Evolutionary conservation across 2,888 invertebrate genomes (phyloP).

Genomic region (Calameuta pallipes): DNA sequence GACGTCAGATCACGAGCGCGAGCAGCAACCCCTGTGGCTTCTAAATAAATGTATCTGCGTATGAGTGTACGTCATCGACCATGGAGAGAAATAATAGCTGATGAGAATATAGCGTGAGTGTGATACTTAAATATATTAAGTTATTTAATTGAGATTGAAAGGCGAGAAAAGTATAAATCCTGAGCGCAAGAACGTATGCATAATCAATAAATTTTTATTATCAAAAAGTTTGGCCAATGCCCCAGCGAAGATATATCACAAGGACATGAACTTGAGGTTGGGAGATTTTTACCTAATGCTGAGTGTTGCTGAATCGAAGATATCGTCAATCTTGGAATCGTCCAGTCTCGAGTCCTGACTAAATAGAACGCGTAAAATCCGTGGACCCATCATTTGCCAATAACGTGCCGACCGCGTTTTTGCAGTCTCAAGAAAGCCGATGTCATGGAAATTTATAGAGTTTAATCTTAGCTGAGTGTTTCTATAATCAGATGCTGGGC

Average conservation of each 20-base stretch:
- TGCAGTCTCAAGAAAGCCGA: background rate
- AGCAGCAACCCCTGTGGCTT: conserved; percentile 2
- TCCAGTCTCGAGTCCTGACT: background rate
- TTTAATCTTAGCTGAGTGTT: background rate
- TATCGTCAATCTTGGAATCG: too few species aligned
- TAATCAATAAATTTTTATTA: background rate
- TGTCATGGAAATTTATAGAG: background rate
- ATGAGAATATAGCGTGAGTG: background rate
- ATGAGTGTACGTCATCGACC: background rate
- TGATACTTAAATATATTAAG: background rate
- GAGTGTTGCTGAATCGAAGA: background rate
- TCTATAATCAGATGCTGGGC: background rate
- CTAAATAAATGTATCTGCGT: background rate
- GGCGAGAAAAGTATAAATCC: background rate
- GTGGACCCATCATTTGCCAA: background rate
- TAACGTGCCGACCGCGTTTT: background rate
- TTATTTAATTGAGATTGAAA: background rate
- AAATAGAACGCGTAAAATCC: background rate
- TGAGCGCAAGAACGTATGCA: background rate
- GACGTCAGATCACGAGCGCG: conserved; percentile 1
- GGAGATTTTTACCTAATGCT: background rate
- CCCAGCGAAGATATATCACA: background rate
- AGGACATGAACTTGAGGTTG: background rate
- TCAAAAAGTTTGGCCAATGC: background rate
- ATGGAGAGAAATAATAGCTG: background rate